Evolutionary conservation across 2,797 vertebrate genomes (phyloP).

Genomic region (Eurystomus glaucurus): DNA sequence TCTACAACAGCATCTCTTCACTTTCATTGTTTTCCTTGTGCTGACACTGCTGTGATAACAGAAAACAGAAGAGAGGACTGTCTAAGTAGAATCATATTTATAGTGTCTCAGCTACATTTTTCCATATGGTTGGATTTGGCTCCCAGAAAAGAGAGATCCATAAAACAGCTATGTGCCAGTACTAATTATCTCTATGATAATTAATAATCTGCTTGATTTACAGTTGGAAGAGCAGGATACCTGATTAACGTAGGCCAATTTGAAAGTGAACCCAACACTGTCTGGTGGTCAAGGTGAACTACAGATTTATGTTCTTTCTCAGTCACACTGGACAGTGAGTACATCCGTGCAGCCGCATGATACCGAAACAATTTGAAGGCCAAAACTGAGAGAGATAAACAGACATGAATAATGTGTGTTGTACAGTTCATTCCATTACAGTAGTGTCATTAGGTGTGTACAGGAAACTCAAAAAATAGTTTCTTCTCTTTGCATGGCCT

Average conservation of each 20-base stretch:
- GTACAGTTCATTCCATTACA: neutral
- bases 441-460: neutral
- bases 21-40: constrained; percentile 60
- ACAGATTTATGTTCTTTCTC: constrained; percentile 58
- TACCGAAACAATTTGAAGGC: constrained; percentile 60
- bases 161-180: constrained; percentile 57
- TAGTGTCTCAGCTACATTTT: constrained; percentile 40
- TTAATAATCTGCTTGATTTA: constrained; percentile 68
- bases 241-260: neutral
- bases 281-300: constrained; percentile 32
- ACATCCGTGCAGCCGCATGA: neutral
- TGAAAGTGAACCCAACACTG: neutral
- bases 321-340: neutral
- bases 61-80: constrained; percentile 41
- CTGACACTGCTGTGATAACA: constrained; percentile 53
- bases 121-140: constrained; percentile 58
- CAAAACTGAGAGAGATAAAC: constrained; percentile 21
- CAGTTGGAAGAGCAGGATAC: constrained; percentile 34
- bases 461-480: neutral
- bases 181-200: constrained; percentile 69
- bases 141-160: constrained; percentile 50
- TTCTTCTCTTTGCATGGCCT: neutral
- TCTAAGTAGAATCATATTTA: constrained; percentile 57
- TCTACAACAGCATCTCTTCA: constrained; percentile 46
- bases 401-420: neutral